Base-by-base conservation (phyloP, 2,113 vertebrate species). In the Lepus timidus region DNA sequence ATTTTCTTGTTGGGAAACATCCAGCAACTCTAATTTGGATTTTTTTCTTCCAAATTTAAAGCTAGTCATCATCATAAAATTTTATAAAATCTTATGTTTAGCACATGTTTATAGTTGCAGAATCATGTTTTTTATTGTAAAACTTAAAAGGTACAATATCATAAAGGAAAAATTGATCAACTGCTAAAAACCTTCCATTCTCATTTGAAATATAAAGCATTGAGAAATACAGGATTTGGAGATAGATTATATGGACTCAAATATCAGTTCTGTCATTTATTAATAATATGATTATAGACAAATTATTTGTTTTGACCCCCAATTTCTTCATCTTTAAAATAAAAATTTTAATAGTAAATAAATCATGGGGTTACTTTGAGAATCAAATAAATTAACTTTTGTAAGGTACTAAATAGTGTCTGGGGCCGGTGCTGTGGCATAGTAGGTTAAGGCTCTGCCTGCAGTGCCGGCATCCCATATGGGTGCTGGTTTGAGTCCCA, bases 251-350 rank as follows among this genome's bases (percentile, higher is more conserved):
- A 52, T 6, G 1, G 19, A 9, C 44, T 85, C 75, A 70, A 92
- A 91, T 93, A 39, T 65, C 31, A 91, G 33, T 92, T 89, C 31
- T 89, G 61, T 70, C 39, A 81, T 73, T 91, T 91, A 75, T 85
- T 95, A 79, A 64, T 84, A 58, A 91, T 52, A 84, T 58, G 55
- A 91, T 39, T 25, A 87, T 92, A 52, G 58, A 33, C 6, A 93
- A 91, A 29, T 91, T 88, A 91, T 74, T 88, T 62, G 64, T n/a
- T 64, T 88, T 88, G n/a, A 93, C 10, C 22, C 39, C 92, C 62
- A 78, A n/a, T 64, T 96, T 93, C 82, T 91, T 91, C n/a, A 85
- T 80, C 36, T 84, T 23, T 81, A 87, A 96, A 93, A 87, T 51
- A 36, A 94, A 76, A 70, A 49, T 91, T 44, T 51, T 61, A 94